These are phyloP conservation scores for Nycticryphes semicollaris DNA, from an alignment of 2,113 vertebrate species.

Conservation along the genomic window DNA sequence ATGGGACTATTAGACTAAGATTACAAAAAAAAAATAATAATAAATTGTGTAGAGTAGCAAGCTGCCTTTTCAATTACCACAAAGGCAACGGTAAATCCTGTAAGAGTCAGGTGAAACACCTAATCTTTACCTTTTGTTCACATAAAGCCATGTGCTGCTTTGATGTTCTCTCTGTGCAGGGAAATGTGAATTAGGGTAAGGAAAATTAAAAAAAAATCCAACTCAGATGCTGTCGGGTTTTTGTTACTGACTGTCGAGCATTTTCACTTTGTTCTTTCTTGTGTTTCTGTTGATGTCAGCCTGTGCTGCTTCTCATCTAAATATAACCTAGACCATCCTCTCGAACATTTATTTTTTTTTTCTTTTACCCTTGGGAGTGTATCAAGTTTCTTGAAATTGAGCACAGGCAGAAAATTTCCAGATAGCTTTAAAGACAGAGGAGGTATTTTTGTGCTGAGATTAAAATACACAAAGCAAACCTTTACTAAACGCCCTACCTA, in stretches of 20 bases:
- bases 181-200: neutral
- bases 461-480: neutral
- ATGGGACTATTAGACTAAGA: neutral
- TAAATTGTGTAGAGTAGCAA: neutral
- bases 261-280: slow-evolving; percentile 34
- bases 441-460: neutral
- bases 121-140: slow-evolving; percentile 17
- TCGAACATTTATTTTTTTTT: neutral
- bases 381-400: slow-evolving; percentile 22
- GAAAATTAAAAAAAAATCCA: neutral
- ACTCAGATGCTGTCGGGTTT: neutral
- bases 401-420: neutral
- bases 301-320: neutral
- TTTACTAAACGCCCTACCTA: neutral
- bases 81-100: neutral
- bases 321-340: slow-evolving; percentile 11
- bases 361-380: neutral
- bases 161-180: neutral
- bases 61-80: neutral
- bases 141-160: neutral
- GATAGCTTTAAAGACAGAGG: neutral
- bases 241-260: neutral
- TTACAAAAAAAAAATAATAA: neutral
- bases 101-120: neutral
- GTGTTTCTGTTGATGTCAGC: neutral